Conservation (phyloP, 1,140 invertebrate genomes). For the Thaumatotibia leucotreta region DNA sequence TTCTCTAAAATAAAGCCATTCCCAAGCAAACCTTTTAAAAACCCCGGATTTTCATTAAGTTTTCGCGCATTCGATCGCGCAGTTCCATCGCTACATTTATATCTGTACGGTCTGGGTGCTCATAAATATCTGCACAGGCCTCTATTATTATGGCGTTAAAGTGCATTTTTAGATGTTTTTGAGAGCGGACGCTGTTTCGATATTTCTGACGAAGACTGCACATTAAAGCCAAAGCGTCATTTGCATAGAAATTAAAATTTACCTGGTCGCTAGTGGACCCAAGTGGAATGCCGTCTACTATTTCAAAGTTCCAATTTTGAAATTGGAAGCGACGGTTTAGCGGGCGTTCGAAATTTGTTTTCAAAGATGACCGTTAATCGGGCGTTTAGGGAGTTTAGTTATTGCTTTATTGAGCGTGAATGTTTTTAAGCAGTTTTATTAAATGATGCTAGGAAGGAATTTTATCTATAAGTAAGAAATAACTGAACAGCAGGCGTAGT, state of each 20-base stretch:
- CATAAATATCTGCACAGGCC: too few relatives aligned
- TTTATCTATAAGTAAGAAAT: too few relatives aligned
- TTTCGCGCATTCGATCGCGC: slow-evolving; percentile 39
- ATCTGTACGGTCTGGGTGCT: too few relatives aligned
- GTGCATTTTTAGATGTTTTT: too few relatives aligned
- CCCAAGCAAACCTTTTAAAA: not conserved
- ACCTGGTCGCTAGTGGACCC: slow-evolving; percentile 63
- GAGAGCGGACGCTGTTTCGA: too few relatives aligned
- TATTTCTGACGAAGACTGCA: too few relatives aligned
- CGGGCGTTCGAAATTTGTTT: not conserved
- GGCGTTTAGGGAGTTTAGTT: not conserved
- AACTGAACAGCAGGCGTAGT: too few relatives aligned
- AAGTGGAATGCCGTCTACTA: slow-evolving; percentile 39
- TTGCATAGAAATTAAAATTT: slow-evolving; percentile 75
- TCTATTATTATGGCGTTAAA: too few relatives aligned
- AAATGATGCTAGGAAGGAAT: too few relatives aligned
- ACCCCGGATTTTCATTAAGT: slow-evolving; percentile 59
- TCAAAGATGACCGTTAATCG: not conserved
- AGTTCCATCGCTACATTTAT: too few relatives aligned
- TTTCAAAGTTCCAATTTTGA: slow-evolving; percentile 34
- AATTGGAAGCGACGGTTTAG: slow-evolving; percentile 15
- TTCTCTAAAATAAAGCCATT: not conserved
- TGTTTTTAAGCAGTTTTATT: too few relatives aligned
- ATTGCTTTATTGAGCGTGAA: not conserved
- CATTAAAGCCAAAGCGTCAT: slow-evolving; percentile 24